Percentiles rank a stretch among this genome's conserved stretches.
Evolutionary conservation across 2,888 invertebrate genomes (phyloP).

Genomic region (Patella caerulea): DNA sequence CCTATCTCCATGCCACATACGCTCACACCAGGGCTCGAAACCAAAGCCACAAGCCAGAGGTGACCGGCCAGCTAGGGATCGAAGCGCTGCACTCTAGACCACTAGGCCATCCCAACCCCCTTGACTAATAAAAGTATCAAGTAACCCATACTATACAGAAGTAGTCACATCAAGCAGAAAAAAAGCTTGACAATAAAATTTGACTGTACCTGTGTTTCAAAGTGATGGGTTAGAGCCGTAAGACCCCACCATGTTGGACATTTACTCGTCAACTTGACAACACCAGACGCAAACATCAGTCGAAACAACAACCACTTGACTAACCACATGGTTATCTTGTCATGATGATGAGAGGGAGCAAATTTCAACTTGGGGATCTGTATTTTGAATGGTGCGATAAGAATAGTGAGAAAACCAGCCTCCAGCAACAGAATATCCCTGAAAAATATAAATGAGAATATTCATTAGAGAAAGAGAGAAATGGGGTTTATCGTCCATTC

Average conservation of each 20-base stretch:
- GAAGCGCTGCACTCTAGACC: too few relatives aligned
- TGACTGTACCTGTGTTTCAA: constrained; percentile 76
- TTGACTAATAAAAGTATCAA: too few relatives aligned
- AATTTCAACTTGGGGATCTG: constrained; percentile 43
- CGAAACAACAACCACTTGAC: constrained; percentile 83
- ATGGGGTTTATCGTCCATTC: too few relatives aligned
- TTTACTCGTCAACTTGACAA: constrained; percentile 80
- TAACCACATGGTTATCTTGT: constrained; percentile 78
- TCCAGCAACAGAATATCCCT: constrained; percentile 84
- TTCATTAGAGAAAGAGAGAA: too few relatives aligned
- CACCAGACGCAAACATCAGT: constrained; percentile 81
- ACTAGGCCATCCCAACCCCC: too few relatives aligned
- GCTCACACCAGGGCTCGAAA: too few relatives aligned
- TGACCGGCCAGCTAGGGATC: too few relatives aligned
- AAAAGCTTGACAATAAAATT: too few relatives aligned
- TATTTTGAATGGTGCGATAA: constrained; percentile 78
- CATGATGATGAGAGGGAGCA: constrained; percentile 62
- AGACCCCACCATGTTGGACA: constrained; percentile 86
- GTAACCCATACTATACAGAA: too few relatives aligned
- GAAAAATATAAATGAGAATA: constrained; percentile 19
- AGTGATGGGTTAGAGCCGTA: constrained; percentile 77
- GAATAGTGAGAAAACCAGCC: constrained; percentile 79
- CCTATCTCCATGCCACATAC: too few relatives aligned
- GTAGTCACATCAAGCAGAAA: too few relatives aligned
- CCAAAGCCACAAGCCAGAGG: too few relatives aligned